These are phyloP conservation scores for Eupleurogrammus muticus DNA, from an alignment of 2,797 vertebrate genomes.

Conservation along the genomic window DNA sequence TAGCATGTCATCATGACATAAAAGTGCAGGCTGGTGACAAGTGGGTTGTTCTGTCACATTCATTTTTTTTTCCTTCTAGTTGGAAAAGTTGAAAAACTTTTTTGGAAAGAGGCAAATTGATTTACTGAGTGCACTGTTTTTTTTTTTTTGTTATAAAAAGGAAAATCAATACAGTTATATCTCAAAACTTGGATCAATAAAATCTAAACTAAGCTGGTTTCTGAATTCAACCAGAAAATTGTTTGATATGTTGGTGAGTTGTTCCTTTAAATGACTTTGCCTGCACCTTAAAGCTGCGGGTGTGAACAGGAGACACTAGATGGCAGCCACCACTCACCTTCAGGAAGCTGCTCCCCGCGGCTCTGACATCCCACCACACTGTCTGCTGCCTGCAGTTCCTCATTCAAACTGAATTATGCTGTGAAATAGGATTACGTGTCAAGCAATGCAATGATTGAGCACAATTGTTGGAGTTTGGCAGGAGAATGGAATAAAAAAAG, in stretches of 20 bases:
- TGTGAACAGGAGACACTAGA: slow-evolving; percentile 59
- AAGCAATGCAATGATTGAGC: slow-evolving; percentile 80
- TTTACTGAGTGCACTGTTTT: background rate
- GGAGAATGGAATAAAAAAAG: slow-evolving; percentile 58
- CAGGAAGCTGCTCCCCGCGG: background rate
- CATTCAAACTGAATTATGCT: slow-evolving; percentile 78
- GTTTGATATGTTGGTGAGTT: background rate
- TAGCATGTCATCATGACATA: background rate
- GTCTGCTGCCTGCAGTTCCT: slow-evolving; percentile 70
- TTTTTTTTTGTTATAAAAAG: background rate
- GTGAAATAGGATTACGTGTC: slow-evolving; percentile 82
- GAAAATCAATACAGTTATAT: no score
- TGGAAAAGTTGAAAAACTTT: background rate
- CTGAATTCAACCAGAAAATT: background rate
- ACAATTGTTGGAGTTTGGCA: slow-evolving; percentile 75
- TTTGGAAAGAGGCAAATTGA: background rate
- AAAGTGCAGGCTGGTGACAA: background rate
- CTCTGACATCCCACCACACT: slow-evolving; percentile 48
- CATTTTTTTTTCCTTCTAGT: background rate
- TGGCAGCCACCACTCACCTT: slow-evolving; percentile 52
- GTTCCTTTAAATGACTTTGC: background rate
- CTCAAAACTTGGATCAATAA: background rate
- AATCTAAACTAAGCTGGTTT: background rate
- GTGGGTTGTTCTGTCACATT: background rate
- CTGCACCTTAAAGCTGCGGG: slow-evolving; percentile 13